Evolutionary conservation across 1,140 invertebrate species (phyloP).

Genomic region (Lepidurus packardi): DNA sequence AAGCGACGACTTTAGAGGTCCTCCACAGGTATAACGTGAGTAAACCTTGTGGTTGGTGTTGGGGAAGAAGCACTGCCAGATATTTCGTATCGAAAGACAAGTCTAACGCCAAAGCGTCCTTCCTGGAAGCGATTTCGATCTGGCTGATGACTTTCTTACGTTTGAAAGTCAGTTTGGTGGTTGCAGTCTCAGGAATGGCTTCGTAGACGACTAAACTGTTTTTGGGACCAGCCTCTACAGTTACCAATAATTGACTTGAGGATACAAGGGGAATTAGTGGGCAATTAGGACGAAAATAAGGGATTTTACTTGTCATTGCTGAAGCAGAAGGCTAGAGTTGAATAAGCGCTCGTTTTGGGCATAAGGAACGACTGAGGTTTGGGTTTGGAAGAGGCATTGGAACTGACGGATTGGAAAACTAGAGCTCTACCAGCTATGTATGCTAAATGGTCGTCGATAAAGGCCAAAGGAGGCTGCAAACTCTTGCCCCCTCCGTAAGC

Average conservation of each 20-base stretch:
- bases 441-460: constrained; percentile 31
- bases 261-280: not conserved
- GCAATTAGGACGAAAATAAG: not conserved
- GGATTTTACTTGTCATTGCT: constrained; percentile 27
- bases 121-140: constrained; percentile 26
- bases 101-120: constrained; percentile 29
- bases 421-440: constrained; percentile 32
- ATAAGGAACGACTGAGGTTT: constrained; percentile 28
- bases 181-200: constrained; percentile 7
- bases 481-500: not conserved
- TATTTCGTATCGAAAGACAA: constrained; percentile 31
- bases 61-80: constrained; percentile 24
- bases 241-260: constrained; percentile 29
- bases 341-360: constrained; percentile 27
- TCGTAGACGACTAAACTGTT: constrained; percentile 32
- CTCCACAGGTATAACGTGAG: constrained; percentile 32
- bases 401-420: not conserved
- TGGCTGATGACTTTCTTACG: constrained; percentile 29
- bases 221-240: constrained; percentile 29
- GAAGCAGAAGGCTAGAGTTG: constrained; percentile 25
- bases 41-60: constrained; percentile 6
- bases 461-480: constrained; percentile 6
- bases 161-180: not conserved
- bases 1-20: constrained; percentile 32
- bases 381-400: not conserved